These are phyloP conservation scores for Habropoda laboriosa DNA, from an alignment of 1,140 invertebrate genomes.

Conservation along the genomic window DNA sequence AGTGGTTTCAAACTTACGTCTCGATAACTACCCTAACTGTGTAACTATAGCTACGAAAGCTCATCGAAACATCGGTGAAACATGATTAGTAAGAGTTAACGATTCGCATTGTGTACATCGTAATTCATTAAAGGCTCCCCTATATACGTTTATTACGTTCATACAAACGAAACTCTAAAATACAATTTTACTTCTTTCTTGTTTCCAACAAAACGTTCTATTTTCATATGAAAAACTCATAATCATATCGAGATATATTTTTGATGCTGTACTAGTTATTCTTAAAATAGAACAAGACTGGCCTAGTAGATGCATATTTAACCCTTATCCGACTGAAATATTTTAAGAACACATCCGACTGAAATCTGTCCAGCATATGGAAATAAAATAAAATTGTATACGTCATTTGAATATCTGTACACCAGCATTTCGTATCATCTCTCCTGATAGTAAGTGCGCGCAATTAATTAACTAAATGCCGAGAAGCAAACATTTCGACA, in stretches of 20 bases:
- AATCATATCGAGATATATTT: not conserved
- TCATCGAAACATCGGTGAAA: not conserved
- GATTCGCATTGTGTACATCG: not conserved
- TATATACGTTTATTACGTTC: not conserved
- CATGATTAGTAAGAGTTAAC: conserved; percentile 19
- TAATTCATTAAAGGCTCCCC: not conserved
- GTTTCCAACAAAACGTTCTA: not conserved
- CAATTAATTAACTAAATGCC: not conserved
- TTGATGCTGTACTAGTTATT: not conserved
- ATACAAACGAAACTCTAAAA: not conserved
- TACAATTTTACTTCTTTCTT: not conserved
- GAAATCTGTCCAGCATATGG: not conserved
- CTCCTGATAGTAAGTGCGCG: not conserved
- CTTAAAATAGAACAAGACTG: conserved; percentile 8
- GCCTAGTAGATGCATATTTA: conserved; percentile 13
- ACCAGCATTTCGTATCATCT: not conserved
- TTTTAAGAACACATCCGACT: conserved; percentile 27
- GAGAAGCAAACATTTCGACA: not conserved
- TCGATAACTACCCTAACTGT: not conserved
- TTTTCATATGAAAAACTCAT: not conserved
- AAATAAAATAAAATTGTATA: not conserved
- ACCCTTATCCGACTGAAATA: conserved; percentile 17
- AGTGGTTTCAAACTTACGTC: not conserved
- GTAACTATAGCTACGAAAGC: not conserved
- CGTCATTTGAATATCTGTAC: not conserved